Base-by-base conservation (phyloP, 2,113 vertebrate genomes). In the Antigone vipio region DNA sequence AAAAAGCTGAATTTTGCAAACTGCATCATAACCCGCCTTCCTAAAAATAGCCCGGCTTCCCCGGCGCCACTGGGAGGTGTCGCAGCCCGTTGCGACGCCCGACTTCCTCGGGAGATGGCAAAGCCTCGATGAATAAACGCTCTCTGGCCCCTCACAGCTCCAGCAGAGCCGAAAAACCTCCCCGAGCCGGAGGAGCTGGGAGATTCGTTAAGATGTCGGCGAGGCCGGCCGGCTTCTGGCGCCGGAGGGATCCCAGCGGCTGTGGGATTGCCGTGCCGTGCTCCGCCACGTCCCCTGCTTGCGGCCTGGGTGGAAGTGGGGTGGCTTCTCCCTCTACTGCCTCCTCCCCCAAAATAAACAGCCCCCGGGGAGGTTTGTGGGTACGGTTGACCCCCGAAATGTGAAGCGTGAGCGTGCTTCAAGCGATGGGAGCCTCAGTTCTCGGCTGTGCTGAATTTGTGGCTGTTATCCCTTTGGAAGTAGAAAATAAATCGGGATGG, bases 371-470 rank as follows among this genome's bases (percentile, higher is more conserved):
- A 17, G 22, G 22, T 15, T 13, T 14, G 55, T 34, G 44, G 53
- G n/a, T 16, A 13, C 11, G 4, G 13, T 16, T 13, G n/a, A 20
- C 13, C 44, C 44, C 29, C 29, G 2, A 12, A 21, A 14, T 1
- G 9, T 11, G 40, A 15, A 8, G 15, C 4, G 7, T 11, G 58
- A 55, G 62, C 1, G 12, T 20, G 42, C 42, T 35, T 35, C 1
- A 4, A 9, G 42, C 5, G 5, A 2, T 2, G 29, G 64, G 13
- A 34, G 44, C 44, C 22, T 20, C 2, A n/a, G 5, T 24, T 49
- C 27, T 22, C 6, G 0, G 12, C 23, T 10, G 29, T 5, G 53
- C 29, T 13, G n/a, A 9, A 3, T 12, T 4, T 4, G 64, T 21
- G 44, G n/a, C 20, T 4, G 17, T 22, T 34, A 3, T 5, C 44